A percentile compares a stretch with the other conserved stretches of the same genome.
Conservation (phyloP, 2,113 vertebrate species). For the Trichomycterus rosablanca region DNA sequence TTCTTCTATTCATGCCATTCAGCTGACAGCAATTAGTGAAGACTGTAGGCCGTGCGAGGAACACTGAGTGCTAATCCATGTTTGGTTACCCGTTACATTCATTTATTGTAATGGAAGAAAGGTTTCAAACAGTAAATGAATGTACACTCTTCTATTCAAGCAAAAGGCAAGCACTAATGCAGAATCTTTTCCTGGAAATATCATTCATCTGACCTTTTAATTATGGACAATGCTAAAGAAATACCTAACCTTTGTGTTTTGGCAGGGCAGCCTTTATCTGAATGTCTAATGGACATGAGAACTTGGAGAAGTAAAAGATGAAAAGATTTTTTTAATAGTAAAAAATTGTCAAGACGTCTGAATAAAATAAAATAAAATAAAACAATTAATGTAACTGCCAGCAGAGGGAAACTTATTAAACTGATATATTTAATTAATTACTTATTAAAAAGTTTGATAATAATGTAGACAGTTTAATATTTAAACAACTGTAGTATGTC, state of each 20-base stretch:
- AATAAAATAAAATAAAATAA: no score
- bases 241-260: slow-evolving; percentile 24
- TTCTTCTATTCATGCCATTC: neutral
- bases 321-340: neutral
- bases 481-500: no score
- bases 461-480: no score
- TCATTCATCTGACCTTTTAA: slow-evolving; percentile 31
- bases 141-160: neutral
- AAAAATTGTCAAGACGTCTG: no score
- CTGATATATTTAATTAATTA: no score
- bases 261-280: neutral
- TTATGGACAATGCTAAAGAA: slow-evolving; percentile 24
- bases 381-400: no score
- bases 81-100: neutral
- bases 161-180: neutral
- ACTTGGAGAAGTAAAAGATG: neutral
- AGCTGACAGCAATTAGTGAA: neutral
- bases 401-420: no score
- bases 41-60: neutral
- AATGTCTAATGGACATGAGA: neutral
- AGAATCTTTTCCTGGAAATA: slow-evolving; percentile 6
- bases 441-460: no score
- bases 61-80: neutral
- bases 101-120: slow-evolving; percentile 3
- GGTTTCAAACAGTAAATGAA: slow-evolving; percentile 8